These are phyloP conservation scores for Triplophysa tibetana DNA, from an alignment of 2,113 vertebrate species.

Conservation along the genomic window DNA sequence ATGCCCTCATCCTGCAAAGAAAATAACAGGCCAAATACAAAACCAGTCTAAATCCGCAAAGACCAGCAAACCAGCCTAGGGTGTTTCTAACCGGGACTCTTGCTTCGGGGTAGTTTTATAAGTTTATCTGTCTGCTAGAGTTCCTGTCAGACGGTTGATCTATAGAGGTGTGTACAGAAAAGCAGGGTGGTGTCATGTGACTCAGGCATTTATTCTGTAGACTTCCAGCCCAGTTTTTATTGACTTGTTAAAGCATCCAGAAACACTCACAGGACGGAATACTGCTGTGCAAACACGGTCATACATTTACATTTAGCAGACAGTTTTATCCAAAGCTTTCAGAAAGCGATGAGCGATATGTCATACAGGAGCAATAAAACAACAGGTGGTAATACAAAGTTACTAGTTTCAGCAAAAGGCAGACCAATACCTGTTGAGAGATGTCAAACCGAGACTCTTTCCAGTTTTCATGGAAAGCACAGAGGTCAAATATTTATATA, in stretches of 20 bases:
- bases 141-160: background rate
- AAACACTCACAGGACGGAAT: constrained; percentile 12
- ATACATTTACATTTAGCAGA: too few species aligned
- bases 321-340: too few species aligned
- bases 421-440: too few species aligned
- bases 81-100: too few species aligned
- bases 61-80: too few species aligned
- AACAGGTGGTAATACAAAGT: too few species aligned
- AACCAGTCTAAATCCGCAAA: too few species aligned
- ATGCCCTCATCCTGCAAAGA: background rate
- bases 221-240: background rate
- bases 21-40: background rate
- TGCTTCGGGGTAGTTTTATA: too few species aligned
- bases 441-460: background rate
- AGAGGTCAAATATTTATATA: background rate
- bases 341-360: too few species aligned
- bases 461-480: background rate
- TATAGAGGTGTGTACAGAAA: background rate
- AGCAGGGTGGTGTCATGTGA: background rate
- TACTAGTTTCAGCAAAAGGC: too few species aligned
- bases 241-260: background rate
- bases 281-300: background rate
- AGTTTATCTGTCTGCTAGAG: background rate
- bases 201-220: background rate
- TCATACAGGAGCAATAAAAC: too few species aligned